A percentile compares a stretch with the other conserved stretches of the same genome.
phyloP scores from a whole-genome alignment of 2,888 invertebrate species.

The Esperia sulphurella region DNA sequence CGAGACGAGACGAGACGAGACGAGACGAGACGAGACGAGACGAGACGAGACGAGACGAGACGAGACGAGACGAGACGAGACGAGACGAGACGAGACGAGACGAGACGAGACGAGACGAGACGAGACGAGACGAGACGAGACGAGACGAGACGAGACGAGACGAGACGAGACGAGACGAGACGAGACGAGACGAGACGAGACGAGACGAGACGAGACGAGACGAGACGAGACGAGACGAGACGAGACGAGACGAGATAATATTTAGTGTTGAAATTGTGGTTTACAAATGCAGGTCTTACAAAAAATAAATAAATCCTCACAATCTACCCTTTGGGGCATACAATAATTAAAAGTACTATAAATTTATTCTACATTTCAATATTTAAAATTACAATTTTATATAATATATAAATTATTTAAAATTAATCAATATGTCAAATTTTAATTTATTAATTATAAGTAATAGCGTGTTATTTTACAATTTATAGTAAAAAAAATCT shows the following conservation, averaged over 20 bases:
- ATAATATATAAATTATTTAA: too few species aligned
- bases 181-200: not conserved
- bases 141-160: constrained; percentile 3
- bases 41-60: constrained; percentile 2
- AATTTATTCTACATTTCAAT: too few species aligned
- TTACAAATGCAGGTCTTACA: too few species aligned
- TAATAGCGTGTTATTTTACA: too few species aligned
- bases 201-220: not conserved
- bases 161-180: constrained; percentile 2
- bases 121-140: constrained; percentile 1
- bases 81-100: constrained; percentile 2
- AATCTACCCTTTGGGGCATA: too few species aligned
- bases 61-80: constrained; percentile 1
- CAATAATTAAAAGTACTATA: too few species aligned
- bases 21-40: constrained; percentile 3
- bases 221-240: not conserved
- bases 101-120: constrained; percentile 1
- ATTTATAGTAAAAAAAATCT: too few species aligned
- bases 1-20: constrained; percentile 1
- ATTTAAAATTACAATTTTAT: too few species aligned
- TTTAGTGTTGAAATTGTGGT: too few species aligned
- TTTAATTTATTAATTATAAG: too few species aligned
- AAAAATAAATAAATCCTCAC: too few species aligned
- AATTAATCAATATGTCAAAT: too few species aligned
- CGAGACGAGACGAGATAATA: not conserved